A percentile compares a stretch with the other conserved stretches of the same genome.
Evolutionary conservation across 2,888 invertebrate genomes (phyloP).

Genomic region (Buathra laborator): DNA sequence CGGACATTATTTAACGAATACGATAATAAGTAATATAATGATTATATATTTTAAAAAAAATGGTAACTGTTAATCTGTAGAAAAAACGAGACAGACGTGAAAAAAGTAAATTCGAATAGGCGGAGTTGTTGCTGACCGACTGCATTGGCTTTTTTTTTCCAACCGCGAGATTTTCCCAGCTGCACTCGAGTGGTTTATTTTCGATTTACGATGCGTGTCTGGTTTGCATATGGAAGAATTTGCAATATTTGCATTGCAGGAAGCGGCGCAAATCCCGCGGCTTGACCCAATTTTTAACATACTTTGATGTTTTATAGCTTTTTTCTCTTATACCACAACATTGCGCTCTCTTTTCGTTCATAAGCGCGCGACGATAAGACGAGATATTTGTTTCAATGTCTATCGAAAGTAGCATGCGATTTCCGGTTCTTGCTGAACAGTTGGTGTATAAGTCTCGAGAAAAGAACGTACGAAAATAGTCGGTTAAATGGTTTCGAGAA

Average conservation of each 20-base stretch:
- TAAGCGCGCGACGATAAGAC: neutral
- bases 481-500: neutral
- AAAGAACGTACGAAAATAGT: conserved; percentile 35
- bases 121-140: neutral
- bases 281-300: conserved; percentile 64
- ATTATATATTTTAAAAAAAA: neutral
- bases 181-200: conserved; percentile 68
- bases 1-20: conserved; percentile 14
- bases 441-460: neutral
- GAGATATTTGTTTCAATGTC: neutral
- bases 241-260: conserved; percentile 56
- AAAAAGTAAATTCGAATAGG: neutral
- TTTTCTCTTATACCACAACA: neutral
- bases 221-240: conserved; percentile 67
- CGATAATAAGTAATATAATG: conserved; percentile 2
- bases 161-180: conserved; percentile 26
- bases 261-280: conserved; percentile 53
- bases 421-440: too few relatives aligned
- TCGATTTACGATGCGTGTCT: conserved; percentile 69
- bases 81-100: neutral
- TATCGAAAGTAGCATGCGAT: too few relatives aligned
- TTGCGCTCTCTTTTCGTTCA: neutral
- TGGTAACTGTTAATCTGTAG: neutral
- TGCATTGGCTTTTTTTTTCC: conserved; percentile 40
- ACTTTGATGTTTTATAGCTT: conserved; percentile 49